These are phyloP conservation scores for Centropristis striata DNA, from an alignment of 2,113 vertebrate species.

Conservation along the genomic window DNA sequence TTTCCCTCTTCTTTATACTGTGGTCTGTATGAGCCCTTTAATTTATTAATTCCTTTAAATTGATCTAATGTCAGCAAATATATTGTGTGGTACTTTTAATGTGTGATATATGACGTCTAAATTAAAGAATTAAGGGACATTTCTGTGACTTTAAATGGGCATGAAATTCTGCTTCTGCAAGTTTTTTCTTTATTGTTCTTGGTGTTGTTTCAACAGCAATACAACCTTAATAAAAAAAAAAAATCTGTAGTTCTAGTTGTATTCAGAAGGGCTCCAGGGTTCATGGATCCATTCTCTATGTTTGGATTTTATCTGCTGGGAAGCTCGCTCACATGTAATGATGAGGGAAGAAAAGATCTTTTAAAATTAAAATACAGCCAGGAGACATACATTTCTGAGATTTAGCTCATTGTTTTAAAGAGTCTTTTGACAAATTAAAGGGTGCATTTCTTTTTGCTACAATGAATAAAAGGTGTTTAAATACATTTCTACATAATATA, in stretches of 20 bases:
- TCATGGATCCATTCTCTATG: neutral
- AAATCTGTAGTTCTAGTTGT: neutral
- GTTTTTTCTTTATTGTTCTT: no score
- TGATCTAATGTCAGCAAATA: neutral
- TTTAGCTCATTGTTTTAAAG: neutral
- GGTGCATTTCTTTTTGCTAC: slow-evolving; percentile 3
- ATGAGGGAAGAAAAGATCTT: neutral
- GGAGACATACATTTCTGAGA: neutral
- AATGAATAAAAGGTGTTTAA: slow-evolving; percentile 39
- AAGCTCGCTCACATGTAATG: neutral
- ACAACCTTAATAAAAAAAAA: no score
- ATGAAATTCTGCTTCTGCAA: no score
- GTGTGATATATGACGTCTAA: neutral
- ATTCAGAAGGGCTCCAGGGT: neutral
- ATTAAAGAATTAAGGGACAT: neutral
- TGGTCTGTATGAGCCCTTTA: neutral
- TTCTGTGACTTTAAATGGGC: neutral
- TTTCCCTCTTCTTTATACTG: neutral
- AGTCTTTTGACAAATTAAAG: neutral
- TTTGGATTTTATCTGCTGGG: neutral
- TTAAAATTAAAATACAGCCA: neutral
- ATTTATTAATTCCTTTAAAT: neutral
- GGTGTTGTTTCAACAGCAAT: neutral
- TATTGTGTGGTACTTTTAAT: neutral
- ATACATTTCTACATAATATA: slow-evolving; percentile 46